Evolutionary conservation across 1,140 invertebrate species (phyloP), one percentile per base, ranked within the genome.

Genomic region (Zaprionus gabonicus): DNA sequence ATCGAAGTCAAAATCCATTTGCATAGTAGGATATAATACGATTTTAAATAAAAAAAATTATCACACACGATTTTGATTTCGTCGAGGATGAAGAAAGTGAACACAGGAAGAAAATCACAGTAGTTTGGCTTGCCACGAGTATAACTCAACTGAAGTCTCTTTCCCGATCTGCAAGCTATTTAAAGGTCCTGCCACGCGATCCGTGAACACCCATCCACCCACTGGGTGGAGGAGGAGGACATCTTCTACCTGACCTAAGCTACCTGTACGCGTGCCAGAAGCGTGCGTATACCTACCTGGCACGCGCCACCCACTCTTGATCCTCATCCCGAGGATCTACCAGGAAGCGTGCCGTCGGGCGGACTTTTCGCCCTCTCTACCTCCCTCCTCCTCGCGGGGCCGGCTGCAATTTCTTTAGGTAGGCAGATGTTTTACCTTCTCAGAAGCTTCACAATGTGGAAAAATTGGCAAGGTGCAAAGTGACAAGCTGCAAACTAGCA

Each of bases 51-150:
- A 68, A 41, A 20, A 17, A 6, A 17, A 20, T 62, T 55, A 62
- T 66, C 51, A 87, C 78, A 76, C 65, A 78, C 55, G 13, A 20
- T 34, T 53, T 62, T 17, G 9, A 6, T 7, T 46, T 46, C n/a
- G 41, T 51, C 25, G n/a, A 27, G 9, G 31, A 46, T n/a, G 9
- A 59, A 23, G 34, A n/a, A 25, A 27, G 46, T 69, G 38, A 79
- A 62, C 77, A 77, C 81, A 80, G 9, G 20, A 58, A 60, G 51
- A 57, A 64, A 62, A 51, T 55, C 57, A 46, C 17, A 56, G 84
- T 78, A 88, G 84, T 90, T 88, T 72, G 25, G 90, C 84, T 90
- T 88, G 84, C 68, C 75, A 78, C 84, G 84, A 90, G 85, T 88
- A 60, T 44, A 76, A 88, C 85, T 88, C 85, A 76, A 88, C 85